phyloP scores from a whole-genome alignment of 2,113 vertebrate genomes.

The Hydrolagus affinis region DNA sequence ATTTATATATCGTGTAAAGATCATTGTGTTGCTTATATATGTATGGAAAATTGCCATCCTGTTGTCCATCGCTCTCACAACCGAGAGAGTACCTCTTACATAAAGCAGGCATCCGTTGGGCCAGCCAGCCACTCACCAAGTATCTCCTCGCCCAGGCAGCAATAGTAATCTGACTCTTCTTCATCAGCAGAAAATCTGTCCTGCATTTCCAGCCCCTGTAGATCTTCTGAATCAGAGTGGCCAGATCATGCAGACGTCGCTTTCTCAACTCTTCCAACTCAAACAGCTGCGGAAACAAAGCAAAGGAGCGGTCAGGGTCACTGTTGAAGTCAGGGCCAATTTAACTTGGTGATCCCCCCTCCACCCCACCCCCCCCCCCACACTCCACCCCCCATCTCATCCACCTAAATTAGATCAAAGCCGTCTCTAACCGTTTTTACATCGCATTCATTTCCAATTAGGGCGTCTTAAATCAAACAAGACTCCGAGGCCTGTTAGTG shows the following conservation, averaged over 20 bases:
- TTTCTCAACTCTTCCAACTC: conserved; percentile 81
- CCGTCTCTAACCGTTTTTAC: not conserved
- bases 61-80: no score
- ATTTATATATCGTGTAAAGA: no score
- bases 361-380: no score
- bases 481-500: not conserved
- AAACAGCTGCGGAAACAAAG: conserved; percentile 66
- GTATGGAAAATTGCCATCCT: no score
- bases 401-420: not conserved
- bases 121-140: conserved; percentile 56
- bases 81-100: no score
- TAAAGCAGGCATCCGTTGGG: no score
- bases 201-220: conserved; percentile 91
- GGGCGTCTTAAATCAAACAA: not conserved
- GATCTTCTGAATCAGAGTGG: conserved; percentile 90
- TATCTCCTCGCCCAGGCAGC: conserved; percentile 84
- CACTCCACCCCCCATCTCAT: no score
- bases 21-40: no score
- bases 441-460: not conserved
- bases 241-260: conserved; percentile 78
- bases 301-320: not conserved
- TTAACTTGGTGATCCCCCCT: not conserved
- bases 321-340: not conserved
- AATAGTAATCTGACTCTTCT: conserved; percentile 80
- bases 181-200: conserved; percentile 78